These are phyloP conservation scores for Centropyge bicolor DNA, from an alignment of 2,797 vertebrate species.

Conservation along the genomic window DNA sequence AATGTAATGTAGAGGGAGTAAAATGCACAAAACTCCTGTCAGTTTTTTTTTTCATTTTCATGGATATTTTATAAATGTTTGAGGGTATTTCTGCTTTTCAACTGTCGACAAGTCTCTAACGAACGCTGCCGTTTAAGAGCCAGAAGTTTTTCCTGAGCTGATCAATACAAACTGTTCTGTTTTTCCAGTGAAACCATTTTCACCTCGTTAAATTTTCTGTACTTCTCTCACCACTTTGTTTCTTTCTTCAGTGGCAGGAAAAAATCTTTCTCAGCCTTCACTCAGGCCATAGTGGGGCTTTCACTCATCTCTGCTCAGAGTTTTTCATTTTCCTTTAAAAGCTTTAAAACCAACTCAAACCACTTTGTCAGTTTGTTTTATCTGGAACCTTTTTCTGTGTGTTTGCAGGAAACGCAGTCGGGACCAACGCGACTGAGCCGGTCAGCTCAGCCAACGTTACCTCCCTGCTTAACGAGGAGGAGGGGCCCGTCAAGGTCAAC, in stretches of 20 bases:
- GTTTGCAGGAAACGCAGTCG: conserved; percentile 74
- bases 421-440: conserved; percentile 71
- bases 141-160: conserved; percentile 5
- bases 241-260: not conserved
- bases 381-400: conserved; percentile 43
- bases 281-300: not conserved
- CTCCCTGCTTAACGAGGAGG: conserved; percentile 67
- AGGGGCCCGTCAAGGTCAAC: conserved; percentile 63
- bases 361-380: not conserved
- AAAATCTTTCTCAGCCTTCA: not conserved
- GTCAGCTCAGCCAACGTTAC: conserved; percentile 71
- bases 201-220: conserved; percentile 29
- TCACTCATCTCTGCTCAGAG: too few species aligned
- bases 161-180: conserved; percentile 34
- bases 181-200: conserved; percentile 18
- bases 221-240: not conserved
- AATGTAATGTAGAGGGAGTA: not conserved
- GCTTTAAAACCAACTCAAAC: not conserved
- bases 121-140: not conserved
- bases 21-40: not conserved
- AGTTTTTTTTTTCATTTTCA: not conserved
- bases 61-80: not conserved
- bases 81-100: conserved; percentile 1
- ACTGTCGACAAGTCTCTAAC: not conserved
- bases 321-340: not conserved